phyloP scores from a whole-genome alignment of 2,797 vertebrate species.

The Urophycis tenuis region DNA sequence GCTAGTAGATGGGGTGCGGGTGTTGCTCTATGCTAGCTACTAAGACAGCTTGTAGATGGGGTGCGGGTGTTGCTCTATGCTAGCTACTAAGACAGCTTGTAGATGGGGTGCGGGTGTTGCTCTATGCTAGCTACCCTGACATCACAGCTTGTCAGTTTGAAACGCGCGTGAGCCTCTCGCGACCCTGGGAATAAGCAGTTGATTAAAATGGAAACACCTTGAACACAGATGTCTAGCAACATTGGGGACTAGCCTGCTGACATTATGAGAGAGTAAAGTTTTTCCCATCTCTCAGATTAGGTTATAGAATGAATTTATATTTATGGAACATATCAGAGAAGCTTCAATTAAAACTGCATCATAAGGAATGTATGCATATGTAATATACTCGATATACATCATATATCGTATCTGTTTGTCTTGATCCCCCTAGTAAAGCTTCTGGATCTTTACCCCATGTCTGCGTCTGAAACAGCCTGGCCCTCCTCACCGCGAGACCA shows the following conservation, averaged over 20 bases:
- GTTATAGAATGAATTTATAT: not conserved
- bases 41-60: not conserved
- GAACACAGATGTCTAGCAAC: not conserved
- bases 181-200: not conserved
- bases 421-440: not conserved
- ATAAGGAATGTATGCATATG: too few relatives aligned
- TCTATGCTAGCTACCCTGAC: not conserved
- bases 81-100: not conserved
- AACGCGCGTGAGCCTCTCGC: not conserved
- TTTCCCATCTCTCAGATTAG: not conserved
- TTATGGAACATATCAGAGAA: not conserved
- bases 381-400: too few relatives aligned
- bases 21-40: not conserved
- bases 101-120: not conserved
- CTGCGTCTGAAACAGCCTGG: not conserved
- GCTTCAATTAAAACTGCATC: not conserved
- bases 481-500: not conserved
- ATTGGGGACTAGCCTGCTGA: not conserved
- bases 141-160: not conserved
- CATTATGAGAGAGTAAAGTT: not conserved
- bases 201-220: not conserved
- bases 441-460: not conserved
- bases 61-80: not conserved
- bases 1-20: not conserved
- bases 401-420: not conserved